phyloP scores from a whole-genome alignment of 2,797 vertebrate genomes.

The Schizopygopsis malacanthus region DNA sequence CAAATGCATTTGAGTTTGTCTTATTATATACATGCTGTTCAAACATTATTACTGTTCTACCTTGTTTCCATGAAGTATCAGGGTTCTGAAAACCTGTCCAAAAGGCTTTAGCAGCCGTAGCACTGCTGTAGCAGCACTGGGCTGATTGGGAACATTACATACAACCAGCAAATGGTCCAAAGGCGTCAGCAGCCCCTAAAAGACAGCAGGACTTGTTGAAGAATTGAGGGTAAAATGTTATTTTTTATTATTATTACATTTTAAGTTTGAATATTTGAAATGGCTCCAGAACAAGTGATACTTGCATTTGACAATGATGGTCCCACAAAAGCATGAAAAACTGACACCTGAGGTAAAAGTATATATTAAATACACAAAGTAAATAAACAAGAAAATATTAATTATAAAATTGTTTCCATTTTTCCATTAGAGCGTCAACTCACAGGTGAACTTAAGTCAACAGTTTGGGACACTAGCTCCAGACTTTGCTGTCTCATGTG shows the following conservation, averaged over 20 bases:
- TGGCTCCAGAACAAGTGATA: neutral
- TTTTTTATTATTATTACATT: neutral
- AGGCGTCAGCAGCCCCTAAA: conserved; percentile 26
- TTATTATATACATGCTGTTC: neutral
- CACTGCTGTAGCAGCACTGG: conserved; percentile 15
- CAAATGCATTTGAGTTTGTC: neutral
- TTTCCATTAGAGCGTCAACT: conserved; percentile 32
- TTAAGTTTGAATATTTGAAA: neutral
- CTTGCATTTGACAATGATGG: conserved; percentile 43
- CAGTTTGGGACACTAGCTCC: conserved; percentile 67
- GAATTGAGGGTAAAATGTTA: neutral
- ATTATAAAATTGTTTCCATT: neutral
- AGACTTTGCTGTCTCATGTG: conserved; percentile 77
- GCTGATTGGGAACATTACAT: conserved; percentile 26
- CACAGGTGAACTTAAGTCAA: conserved; percentile 81
- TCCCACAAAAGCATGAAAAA: conserved; percentile 45
- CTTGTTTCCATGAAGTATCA: conserved; percentile 24
- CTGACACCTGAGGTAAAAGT: conserved; percentile 22
- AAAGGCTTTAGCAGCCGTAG: conserved; percentile 37
- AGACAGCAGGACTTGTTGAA: neutral
- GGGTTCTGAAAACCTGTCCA: conserved; percentile 18
- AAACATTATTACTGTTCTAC: neutral
- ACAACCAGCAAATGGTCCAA: conserved; percentile 29
- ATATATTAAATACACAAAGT: neutral
- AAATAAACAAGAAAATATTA: neutral